phyloP scores from a whole-genome alignment of 1,140 invertebrate species.

The Orius insidiosus region DNA sequence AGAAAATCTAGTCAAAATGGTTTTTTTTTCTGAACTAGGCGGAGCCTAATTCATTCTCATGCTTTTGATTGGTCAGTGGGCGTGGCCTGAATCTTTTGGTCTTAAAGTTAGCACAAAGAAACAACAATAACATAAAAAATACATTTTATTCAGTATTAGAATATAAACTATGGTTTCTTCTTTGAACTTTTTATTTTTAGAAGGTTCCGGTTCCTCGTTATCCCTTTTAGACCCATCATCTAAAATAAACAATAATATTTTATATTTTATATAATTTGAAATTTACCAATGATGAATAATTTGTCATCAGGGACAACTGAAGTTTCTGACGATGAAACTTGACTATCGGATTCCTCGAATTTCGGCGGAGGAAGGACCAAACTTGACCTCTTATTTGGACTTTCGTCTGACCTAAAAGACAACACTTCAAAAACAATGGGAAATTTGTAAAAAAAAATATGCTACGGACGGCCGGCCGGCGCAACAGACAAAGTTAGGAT shows the following conservation, averaged over 20 bases:
- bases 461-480: too few relatives aligned
- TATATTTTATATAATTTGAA: background rate
- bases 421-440: background rate
- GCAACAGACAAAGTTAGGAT: too few relatives aligned
- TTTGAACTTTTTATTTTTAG: background rate
- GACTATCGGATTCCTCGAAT: slow-evolving; percentile 1
- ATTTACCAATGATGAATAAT: slow-evolving; percentile 1
- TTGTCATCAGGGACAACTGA: background rate
- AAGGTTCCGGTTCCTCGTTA: background rate
- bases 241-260: background rate
- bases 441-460: background rate
- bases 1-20: too few relatives aligned
- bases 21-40: too few relatives aligned
- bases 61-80: too few relatives aligned
- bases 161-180: slow-evolving; percentile 3
- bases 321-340: background rate
- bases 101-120: too few relatives aligned
- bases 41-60: too few relatives aligned
- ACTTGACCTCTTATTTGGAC: background rate
- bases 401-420: background rate
- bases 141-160: slow-evolving; percentile 19
- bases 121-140: slow-evolving; percentile 9
- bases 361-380: slow-evolving; percentile 5
- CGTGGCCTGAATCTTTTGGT: too few relatives aligned
- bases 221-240: background rate